Conservation (phyloP, 2,113 vertebrate genomes). For the Thunnus thynnus region DNA sequence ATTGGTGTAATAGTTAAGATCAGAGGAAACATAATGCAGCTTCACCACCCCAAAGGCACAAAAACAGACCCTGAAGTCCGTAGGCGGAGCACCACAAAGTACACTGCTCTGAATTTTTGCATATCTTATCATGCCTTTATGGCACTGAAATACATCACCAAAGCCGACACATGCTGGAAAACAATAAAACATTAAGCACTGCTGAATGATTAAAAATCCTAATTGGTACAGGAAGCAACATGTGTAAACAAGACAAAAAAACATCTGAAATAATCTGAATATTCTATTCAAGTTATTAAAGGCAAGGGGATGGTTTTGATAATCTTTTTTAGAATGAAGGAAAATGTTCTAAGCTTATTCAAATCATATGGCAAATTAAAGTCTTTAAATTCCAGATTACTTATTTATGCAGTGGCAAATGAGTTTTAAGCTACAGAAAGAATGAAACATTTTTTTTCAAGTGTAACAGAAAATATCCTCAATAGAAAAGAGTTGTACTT, state of each 20-base stretch:
- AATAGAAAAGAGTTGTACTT: too few relatives aligned
- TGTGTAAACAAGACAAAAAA: conserved; percentile 25
- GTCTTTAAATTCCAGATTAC: background rate
- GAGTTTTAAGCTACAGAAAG: too few relatives aligned
- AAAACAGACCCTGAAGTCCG: conserved; percentile 25
- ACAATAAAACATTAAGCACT: conserved; percentile 48
- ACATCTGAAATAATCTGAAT: background rate
- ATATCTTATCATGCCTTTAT: conserved; percentile 31
- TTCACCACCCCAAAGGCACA: conserved; percentile 24
- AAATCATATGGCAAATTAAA: conserved; percentile 1
- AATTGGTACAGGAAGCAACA: conserved; percentile 37
- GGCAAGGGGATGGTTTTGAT: background rate
- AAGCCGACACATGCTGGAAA: conserved; percentile 62
- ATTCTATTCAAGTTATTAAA: conserved; percentile 8
- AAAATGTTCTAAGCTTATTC: background rate
- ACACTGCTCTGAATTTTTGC: conserved; percentile 3
- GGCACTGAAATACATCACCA: conserved; percentile 62
- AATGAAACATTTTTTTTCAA: too few relatives aligned
- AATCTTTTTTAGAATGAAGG: background rate
- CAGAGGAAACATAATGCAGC: conserved; percentile 42
- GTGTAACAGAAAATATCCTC: too few relatives aligned
- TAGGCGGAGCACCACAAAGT: conserved; percentile 4
- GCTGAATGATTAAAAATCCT: conserved; percentile 67
- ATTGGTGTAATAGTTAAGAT: conserved; percentile 47
- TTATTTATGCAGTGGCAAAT: background rate